These are phyloP conservation scores for Troides oblongomaculatus DNA, from an alignment of 2,888 invertebrate species.

Conservation along the genomic window DNA sequence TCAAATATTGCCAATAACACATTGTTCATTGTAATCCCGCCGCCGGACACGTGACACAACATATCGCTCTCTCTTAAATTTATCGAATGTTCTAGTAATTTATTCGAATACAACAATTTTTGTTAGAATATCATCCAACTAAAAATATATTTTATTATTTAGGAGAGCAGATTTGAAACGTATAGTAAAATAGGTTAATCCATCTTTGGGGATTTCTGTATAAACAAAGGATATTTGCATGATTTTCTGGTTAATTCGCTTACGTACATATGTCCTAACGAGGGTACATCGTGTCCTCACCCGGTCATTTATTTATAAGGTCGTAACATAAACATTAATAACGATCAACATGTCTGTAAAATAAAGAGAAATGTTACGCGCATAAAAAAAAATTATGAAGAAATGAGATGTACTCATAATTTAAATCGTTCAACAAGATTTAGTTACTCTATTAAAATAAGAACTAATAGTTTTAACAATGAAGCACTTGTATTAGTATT, in stretches of 20 bases:
- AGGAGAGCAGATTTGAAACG: no score
- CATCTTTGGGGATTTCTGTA: background rate
- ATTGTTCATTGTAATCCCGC: no score
- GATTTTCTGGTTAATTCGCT: slow-evolving; percentile 1
- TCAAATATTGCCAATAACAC: no score
- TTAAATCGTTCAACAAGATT: background rate
- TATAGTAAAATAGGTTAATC: background rate
- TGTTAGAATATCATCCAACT: no score
- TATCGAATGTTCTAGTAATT: no score
- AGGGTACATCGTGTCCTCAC: background rate
- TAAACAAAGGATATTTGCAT: background rate
- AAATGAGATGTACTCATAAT: background rate
- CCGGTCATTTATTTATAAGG: background rate
- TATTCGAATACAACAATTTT: no score
- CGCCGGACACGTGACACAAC: no score
- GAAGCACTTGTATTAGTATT: no score
- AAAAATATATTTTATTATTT: no score
- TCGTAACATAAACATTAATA: background rate
- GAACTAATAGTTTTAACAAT: no score
- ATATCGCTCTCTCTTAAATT: no score
- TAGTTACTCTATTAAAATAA: no score
- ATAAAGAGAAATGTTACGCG: background rate
- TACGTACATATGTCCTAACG: background rate
- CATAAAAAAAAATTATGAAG: background rate
- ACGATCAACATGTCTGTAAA: background rate